Evolutionary conservation across 2,888 invertebrate genomes (phyloP), one percentile per base, ranked within the genome.

Genomic region (Drosophila nigritarsus): DNA sequence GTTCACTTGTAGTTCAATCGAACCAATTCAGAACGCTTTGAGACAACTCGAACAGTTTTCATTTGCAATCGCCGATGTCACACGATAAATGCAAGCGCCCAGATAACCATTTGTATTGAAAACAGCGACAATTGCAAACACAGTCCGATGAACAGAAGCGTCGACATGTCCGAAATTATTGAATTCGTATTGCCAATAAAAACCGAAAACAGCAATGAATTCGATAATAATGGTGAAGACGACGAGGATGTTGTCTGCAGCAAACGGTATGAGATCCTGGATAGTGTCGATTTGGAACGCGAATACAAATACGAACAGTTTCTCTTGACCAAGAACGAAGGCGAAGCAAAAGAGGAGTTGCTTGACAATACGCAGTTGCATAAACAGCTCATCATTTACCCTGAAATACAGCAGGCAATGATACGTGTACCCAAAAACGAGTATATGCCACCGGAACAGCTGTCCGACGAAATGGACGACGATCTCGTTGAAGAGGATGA

Each of bases 161-260:
- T 78, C 27, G 85, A 86, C 34, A 87, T 91, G 75, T 87, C 87
- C n/a, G 91, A 91, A n/a, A 84, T 87, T 34, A 89, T 91, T 67
- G 91, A 91, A 65, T 90, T 87, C 58, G 91, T 81, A 48, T 38
- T 89, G 60, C 73, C 73, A 13, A 63, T 63, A 49, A 84, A 73
- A 71, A 67, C 56, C 32, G 87, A 80, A 49, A 80, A 75, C 38
- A 24, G 38, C 6, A 24, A 7, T 45, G 74, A 80, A 24, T 68
- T 78, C 30, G 82, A 74, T 45, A 45, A 56, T 29, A 75, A 68
- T 2, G 75, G 36, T 13, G 71, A 54, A 34, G 72, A 55, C 6
- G 85, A 67, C 55, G 66, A 78, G 4, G 78, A 67, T 36, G 40
- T 54, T 24, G 75, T 61, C 32, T 49, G 50, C 48, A 55, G 68